These are phyloP conservation scores for Aselliscus stoliczkanus DNA, from an alignment of 2,797 vertebrate species.

Conservation along the genomic window DNA sequence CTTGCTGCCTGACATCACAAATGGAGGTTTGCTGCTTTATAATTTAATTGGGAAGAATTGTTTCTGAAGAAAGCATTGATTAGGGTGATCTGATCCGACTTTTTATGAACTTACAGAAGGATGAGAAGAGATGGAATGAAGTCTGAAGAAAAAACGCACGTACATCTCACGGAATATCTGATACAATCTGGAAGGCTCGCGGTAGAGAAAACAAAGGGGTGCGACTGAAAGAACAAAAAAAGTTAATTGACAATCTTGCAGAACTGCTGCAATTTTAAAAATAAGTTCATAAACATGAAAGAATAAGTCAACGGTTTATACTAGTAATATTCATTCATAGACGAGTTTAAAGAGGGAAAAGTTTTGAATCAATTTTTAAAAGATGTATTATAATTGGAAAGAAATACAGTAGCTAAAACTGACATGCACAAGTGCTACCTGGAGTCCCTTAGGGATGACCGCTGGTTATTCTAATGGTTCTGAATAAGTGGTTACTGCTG, in stretches of 20 bases:
- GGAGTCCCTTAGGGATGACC: background rate
- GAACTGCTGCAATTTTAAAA: conserved; percentile 42
- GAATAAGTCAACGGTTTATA: background rate
- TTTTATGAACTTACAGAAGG: conserved; percentile 88
- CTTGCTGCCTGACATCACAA: background rate
- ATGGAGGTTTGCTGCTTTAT: conserved; percentile 29
- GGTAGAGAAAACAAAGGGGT: conserved; percentile 97
- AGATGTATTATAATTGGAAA: background rate
- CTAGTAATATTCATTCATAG: conserved; percentile 41
- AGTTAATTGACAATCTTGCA: conserved; percentile 54
- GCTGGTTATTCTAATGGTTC: background rate
- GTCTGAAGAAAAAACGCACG: conserved; percentile 96
- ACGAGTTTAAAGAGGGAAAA: conserved; percentile 7
- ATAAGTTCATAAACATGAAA: conserved; percentile 47
- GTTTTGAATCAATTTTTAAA: conserved; percentile 13
- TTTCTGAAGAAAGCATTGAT: conserved; percentile 48
- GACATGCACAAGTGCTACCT: background rate
- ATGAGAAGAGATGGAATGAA: conserved; percentile 98
- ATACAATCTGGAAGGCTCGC: conserved; percentile 97
- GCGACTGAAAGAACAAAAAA: conserved; percentile 88
- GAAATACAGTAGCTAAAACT: background rate
- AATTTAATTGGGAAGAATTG: background rate
- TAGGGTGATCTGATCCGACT: conserved; percentile 41
- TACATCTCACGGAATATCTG: conserved; percentile 98
- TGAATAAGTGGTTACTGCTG: background rate